Base-by-base conservation (phyloP, 2,797 vertebrate species). In the Myotis pilosus region DNA sequence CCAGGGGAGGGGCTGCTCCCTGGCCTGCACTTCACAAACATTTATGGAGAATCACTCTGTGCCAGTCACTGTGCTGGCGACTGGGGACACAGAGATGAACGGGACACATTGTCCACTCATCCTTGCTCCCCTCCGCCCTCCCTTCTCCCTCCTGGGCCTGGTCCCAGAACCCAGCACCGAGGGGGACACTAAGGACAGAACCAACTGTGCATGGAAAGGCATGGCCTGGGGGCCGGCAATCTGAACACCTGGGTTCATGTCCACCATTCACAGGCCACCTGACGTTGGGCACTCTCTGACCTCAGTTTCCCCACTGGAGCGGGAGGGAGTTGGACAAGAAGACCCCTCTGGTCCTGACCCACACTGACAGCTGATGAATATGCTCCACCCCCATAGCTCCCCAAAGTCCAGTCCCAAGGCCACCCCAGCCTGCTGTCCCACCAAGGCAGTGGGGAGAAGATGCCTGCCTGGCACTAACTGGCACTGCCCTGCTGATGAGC, bases 11-110 rank as follows among this genome's bases (percentile, higher is more conserved):
- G 87, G 75, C 85, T 57, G 30, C 33, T 89, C 83, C 86, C 79
- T 47, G 38, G 89, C 82, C 74, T 75, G 62, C 3, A 41, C 60
- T 88, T 89, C 20, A 36, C 93, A 95, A 97, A 97, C 96, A 96
- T 97, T 97, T 95, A 91, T 33, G 85, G 90, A 90, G 87, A 78
- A 30, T 72, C 19, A 3, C 74, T 91, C 78, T 68, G 96, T 96
- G 95, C 96, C 95, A 97, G 96, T 96, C 93, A 4, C 96, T 92
- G 92, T 92, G 95, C 92, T 36, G 84, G 84, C 25, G 62, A n/a
- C 62, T 82, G 53, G 66, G 95, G 90, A 97, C 94, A 82, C 60
- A 76, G 87, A 93, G 89, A 95, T 95, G 95, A 97, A 96, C 85
- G 33, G 75, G 87, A 86, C 81, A 90, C 96, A 96, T 96, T 97